A percentile compares a stretch with the other conserved stretches of the same genome.
phyloP scores from a whole-genome alignment of 1,140 invertebrate genomes.

The Choristoneura fumiferana region DNA sequence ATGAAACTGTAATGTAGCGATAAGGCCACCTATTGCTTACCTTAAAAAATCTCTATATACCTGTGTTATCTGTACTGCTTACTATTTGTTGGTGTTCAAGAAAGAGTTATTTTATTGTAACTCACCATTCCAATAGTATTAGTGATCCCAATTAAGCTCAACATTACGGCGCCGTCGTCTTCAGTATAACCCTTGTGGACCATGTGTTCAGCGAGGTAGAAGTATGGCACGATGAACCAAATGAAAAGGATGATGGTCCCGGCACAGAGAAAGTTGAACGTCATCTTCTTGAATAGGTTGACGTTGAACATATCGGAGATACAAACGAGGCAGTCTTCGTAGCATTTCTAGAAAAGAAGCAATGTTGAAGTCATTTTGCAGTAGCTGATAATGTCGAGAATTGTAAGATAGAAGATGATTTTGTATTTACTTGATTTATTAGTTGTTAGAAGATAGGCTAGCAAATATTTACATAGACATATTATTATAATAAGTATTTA shows the following conservation, averaged over 20 bases:
- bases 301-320: slow-evolving; percentile 88
- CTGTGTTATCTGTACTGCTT: too few relatives aligned
- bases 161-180: slow-evolving; percentile 85
- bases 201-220: slow-evolving; percentile 89
- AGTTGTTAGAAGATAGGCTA: not conserved
- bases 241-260: slow-evolving; percentile 92
- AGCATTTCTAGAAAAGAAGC: slow-evolving; percentile 84
- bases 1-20: too few relatives aligned
- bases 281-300: slow-evolving; percentile 87
- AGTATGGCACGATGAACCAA: slow-evolving; percentile 95
- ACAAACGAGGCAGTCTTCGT: slow-evolving; percentile 84
- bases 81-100: too few relatives aligned
- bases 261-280: slow-evolving; percentile 89
- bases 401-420: too few relatives aligned
- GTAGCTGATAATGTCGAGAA: too few relatives aligned
- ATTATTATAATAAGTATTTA: too few relatives aligned
- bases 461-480: too few relatives aligned
- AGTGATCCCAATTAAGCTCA: slow-evolving; percentile 90
- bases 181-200: slow-evolving; percentile 82
- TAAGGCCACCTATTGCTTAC: too few relatives aligned
- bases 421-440: too few relatives aligned
- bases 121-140: slow-evolving; percentile 93
- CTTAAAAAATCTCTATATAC: too few relatives aligned
- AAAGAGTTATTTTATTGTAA: too few relatives aligned
- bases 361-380: too few relatives aligned